Evolutionary conservation across 2,113 vertebrate genomes (phyloP).

Genomic region (Noturus placidus): DNA sequence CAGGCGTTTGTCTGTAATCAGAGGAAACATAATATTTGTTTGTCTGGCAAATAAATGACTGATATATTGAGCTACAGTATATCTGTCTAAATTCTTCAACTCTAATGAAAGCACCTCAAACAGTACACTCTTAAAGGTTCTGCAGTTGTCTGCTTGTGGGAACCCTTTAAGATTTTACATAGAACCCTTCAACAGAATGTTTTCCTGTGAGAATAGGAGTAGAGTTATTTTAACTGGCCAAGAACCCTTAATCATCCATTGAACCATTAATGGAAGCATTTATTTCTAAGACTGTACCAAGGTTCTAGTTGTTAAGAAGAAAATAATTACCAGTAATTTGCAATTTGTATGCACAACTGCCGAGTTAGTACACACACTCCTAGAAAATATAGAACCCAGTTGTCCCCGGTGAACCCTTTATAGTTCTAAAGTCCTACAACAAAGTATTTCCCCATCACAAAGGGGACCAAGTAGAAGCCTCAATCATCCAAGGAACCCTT

Average conservation of each 20-base stretch:
- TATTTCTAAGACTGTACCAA: background rate
- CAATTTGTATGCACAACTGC: too few relatives aligned
- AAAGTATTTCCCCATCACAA: background rate
- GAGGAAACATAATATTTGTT: background rate
- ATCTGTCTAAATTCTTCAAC: too few relatives aligned
- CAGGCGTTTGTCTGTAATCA: background rate
- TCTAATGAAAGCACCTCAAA: background rate
- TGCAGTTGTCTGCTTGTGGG: background rate
- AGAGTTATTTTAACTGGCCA: background rate
- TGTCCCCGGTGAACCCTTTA: background rate
- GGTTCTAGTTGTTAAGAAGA: background rate
- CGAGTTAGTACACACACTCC: too few relatives aligned
- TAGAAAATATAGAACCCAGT: too few relatives aligned
- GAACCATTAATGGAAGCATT: background rate
- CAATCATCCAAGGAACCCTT: background rate
- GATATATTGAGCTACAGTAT: background rate
- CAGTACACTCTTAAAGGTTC: background rate
- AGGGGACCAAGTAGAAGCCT: background rate
- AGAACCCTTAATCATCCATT: background rate
- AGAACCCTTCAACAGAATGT: background rate
- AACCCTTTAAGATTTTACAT: background rate
- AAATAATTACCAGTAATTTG: background rate
- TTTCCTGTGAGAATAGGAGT: background rate
- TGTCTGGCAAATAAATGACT: background rate
- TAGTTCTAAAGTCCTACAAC: too few relatives aligned